Evolutionary conservation across 2,888 invertebrate genomes (phyloP).

Genomic region (Dorcus parallelipipedus): DNA sequence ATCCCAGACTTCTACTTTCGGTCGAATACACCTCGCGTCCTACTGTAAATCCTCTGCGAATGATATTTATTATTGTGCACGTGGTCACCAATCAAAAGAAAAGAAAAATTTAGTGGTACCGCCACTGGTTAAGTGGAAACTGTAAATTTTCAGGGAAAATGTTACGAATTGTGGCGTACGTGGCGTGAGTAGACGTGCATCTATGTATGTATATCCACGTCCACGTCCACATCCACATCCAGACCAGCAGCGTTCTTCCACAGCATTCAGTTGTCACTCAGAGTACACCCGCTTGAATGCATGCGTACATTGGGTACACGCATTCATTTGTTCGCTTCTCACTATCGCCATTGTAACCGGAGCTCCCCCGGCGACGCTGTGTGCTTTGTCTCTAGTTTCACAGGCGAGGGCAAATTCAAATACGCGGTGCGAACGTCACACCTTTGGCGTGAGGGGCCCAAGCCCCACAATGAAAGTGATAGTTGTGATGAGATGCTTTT

Average conservation of each 20-base stretch:
- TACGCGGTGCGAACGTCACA: constrained; percentile 28
- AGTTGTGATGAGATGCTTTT: constrained; percentile 28
- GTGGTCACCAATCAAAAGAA: no score
- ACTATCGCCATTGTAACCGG: constrained; percentile 29
- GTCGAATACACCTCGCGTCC: no score
- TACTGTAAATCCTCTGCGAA: no score
- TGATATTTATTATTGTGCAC: no score
- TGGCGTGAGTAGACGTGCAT: background rate
- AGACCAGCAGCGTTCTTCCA: background rate
- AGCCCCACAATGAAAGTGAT: constrained; percentile 26
- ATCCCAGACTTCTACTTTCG: no score
- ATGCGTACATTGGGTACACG: constrained; percentile 24
- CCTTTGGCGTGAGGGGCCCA: constrained; percentile 30
- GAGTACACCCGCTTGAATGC: constrained; percentile 27
- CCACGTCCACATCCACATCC: background rate
- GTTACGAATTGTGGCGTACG: background rate
- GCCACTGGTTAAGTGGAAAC: no score
- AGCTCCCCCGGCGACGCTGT: constrained; percentile 26
- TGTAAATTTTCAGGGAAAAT: no score
- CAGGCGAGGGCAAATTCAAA: constrained; percentile 27
- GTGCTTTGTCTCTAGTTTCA: constrained; percentile 28
- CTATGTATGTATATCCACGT: no score
- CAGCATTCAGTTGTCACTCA: constrained; percentile 32
- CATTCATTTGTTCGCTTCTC: constrained; percentile 32
- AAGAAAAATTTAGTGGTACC: no score